A percentile compares a stretch with the other conserved stretches of the same genome.
Conservation (phyloP, 2,888 invertebrate genomes). For the Athetis lepigone region DNA sequence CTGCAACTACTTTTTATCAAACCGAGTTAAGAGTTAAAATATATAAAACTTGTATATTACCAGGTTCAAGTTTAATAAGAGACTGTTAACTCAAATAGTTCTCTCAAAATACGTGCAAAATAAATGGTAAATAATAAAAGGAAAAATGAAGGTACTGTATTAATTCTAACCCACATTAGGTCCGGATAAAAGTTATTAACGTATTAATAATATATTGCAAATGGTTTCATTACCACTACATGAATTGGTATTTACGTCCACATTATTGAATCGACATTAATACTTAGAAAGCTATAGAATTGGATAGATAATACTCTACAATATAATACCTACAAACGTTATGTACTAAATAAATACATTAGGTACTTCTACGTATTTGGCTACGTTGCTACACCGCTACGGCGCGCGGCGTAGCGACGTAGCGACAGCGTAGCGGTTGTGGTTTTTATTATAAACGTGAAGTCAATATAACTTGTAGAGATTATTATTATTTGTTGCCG, state of each 20-base stretch:
- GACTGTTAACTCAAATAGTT: too few relatives aligned
- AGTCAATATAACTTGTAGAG: slow-evolving; percentile 38
- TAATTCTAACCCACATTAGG: slow-evolving; percentile 3
- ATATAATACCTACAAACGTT: background rate
- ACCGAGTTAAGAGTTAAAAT: too few relatives aligned
- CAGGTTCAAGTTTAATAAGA: too few relatives aligned
- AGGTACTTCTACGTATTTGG: slow-evolving; percentile 12
- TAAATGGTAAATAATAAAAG: too few relatives aligned
- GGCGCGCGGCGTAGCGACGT: too few relatives aligned
- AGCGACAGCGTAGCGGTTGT: slow-evolving; percentile 27
- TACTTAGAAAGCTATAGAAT: slow-evolving; percentile 1
- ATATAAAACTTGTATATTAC: too few relatives aligned
- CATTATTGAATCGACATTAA: slow-evolving; percentile 13
- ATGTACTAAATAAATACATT: background rate
- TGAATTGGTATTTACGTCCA: slow-evolving; percentile 1
- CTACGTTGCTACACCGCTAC: slow-evolving; percentile 27
- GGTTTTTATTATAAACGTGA: slow-evolving; percentile 44
- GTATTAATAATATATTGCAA: slow-evolving; percentile 15
- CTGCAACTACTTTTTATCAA: too few relatives aligned
- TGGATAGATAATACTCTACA: background rate
- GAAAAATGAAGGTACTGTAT: too few relatives aligned
- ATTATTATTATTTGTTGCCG: slow-evolving; percentile 40
- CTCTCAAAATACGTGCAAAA: too few relatives aligned
- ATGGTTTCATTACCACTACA: slow-evolving; percentile 7
- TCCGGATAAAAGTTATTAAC: background rate